These are phyloP conservation scores for Hydraecia micacea DNA, from an alignment of 2,888 invertebrate genomes.

Conservation along the genomic window DNA sequence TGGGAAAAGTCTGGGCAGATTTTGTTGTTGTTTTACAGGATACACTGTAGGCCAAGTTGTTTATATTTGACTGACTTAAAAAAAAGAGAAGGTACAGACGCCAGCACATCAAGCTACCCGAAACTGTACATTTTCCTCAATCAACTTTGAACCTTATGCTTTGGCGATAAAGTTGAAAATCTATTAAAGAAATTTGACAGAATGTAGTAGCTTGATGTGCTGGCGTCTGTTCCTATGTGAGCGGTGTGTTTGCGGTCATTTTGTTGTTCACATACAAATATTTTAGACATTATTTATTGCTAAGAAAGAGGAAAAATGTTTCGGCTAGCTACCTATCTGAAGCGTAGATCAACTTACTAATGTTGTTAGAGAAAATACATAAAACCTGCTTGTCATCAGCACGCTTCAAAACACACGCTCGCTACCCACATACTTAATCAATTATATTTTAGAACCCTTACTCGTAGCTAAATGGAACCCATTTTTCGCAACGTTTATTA, in stretches of 20 bases:
- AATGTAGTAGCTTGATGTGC: too few species aligned
- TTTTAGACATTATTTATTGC: not conserved
- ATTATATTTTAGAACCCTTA: conserved; percentile 5
- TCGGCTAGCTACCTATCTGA: not conserved
- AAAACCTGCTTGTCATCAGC: not conserved
- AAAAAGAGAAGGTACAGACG: not conserved
- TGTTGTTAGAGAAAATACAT: not conserved
- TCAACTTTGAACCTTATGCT: too few species aligned
- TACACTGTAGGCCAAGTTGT: not conserved
- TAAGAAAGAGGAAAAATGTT: not conserved
- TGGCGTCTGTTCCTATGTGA: too few species aligned
- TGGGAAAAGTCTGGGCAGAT: too few species aligned
- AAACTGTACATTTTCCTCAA: too few species aligned
- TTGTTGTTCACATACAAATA: not conserved
- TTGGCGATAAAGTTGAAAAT: too few species aligned
- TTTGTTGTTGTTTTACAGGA: too few species aligned
- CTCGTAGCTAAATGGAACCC: not conserved
- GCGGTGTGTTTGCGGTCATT: not conserved
- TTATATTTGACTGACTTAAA: not conserved
- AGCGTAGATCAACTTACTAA: not conserved
- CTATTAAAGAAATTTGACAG: too few species aligned
- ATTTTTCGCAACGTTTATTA: not conserved
- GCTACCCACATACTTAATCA: not conserved
- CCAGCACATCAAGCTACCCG: too few species aligned
- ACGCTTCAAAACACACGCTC: not conserved